Base-by-base conservation (phyloP, 2,113 vertebrate species). In the Tachuris rubrigastra region DNA sequence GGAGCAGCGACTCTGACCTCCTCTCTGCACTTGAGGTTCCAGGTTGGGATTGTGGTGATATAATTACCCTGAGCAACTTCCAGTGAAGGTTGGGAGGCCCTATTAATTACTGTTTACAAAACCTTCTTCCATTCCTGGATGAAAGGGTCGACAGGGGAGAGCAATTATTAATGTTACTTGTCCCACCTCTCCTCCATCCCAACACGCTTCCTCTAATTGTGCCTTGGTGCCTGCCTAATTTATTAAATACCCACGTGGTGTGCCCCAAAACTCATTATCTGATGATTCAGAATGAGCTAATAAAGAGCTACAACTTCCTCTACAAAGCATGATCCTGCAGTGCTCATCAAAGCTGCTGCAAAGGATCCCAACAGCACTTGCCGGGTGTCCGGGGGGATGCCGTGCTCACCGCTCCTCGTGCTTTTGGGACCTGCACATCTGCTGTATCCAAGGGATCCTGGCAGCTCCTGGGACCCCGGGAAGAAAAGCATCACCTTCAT, bases 71-170 rank as follows among this genome's bases (percentile, higher is more conserved):
- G 44, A 86, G 60, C 88, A 81, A 84, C 96, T 94, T 95, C 91
- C 91, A 95, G 78, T 22, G 1, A 89, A 93, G 91, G 89, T 68
- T 93, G 73, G 47, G 46, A 95, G 83, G 87, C 62, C 66, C 39
- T 79, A 91, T 90, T 96, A 97, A 97, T 96, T 97, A 95, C 79
- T 95, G 89, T 95, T 94, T 94, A 91, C 93, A 91, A 91, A 95
- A 66, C 50, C 74, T 72, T 35, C 72, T 56, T 89, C 62, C 33
- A 3, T 83, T 83, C 63, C 50, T 80, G 89, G 90, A 97, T 96
- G 92, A 97, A 97, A 97, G 93, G 89, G 74, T 60, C 53, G 31
- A 55, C 41, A 25, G 76, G 68, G 60, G 71, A 89, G 92, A 93
- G 93, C 89, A 91, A 93, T 93, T 89, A 92, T 94, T 87, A 79